Conservation (phyloP, 1,140 invertebrate genomes). For the Oncopeltus fasciatus region DNA sequence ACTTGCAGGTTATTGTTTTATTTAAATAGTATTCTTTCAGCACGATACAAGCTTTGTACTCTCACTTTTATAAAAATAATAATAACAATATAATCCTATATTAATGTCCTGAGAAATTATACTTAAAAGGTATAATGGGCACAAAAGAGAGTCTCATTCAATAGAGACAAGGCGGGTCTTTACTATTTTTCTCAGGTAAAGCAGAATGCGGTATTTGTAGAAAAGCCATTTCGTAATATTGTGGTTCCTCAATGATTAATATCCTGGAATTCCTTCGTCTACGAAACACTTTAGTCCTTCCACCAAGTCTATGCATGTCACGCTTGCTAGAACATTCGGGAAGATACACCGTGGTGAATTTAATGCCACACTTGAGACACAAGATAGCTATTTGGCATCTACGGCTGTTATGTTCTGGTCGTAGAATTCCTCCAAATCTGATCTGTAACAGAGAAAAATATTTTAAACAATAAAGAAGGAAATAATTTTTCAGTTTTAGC, state of each 20-base stretch:
- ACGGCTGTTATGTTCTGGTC: too few species aligned
- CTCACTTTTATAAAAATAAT: background rate
- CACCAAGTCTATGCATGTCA: slow-evolving; percentile 14
- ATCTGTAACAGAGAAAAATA: too few species aligned
- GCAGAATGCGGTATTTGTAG: slow-evolving; percentile 25
- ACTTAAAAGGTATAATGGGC: too few species aligned
- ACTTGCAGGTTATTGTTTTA: slow-evolving; percentile 15
- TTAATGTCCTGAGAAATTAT: background rate
- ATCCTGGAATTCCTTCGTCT: slow-evolving; percentile 11
- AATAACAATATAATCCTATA: background rate
- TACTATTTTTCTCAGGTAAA: slow-evolving; percentile 25
- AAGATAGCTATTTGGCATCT: too few species aligned
- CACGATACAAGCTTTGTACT: background rate
- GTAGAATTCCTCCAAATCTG: too few species aligned
- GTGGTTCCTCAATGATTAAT: slow-evolving; percentile 14
- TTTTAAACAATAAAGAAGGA: too few species aligned
- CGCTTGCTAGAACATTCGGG: slow-evolving; percentile 4
- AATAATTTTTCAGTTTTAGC: too few species aligned
- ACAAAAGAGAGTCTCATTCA: background rate
- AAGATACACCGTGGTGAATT: background rate
- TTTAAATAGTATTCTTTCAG: background rate
- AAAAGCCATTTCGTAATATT: slow-evolving; percentile 22
- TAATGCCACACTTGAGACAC: background rate
- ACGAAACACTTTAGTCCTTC: slow-evolving; percentile 16
- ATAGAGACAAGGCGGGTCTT: slow-evolving; percentile 22